These are phyloP conservation scores for Tichodroma muraria DNA, from an alignment of 2,113 vertebrate genomes.

Conservation along the genomic window DNA sequence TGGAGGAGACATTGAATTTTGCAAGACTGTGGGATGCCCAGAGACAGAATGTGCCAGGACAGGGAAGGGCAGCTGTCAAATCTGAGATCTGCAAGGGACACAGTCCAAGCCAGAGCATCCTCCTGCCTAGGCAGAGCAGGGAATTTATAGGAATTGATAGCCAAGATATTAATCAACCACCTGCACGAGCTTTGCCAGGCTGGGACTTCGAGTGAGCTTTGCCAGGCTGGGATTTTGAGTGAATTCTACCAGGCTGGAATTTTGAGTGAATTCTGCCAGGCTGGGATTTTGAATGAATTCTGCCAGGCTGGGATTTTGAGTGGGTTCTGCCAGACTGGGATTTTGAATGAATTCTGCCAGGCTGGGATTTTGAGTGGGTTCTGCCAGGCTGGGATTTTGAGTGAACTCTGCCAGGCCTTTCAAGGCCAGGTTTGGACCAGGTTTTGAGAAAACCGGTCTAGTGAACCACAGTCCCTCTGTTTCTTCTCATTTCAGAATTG, in stretches of 20 bases:
- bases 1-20: background rate
- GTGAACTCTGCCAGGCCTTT: background rate
- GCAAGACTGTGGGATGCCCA: rapidly evolving
- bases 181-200: background rate
- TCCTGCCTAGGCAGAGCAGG: background rate
- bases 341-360: background rate
- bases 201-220: background rate
- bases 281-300: background rate
- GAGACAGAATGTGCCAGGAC: background rate
- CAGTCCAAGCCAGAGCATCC: background rate
- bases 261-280: background rate
- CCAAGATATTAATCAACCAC: background rate
- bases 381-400: background rate
- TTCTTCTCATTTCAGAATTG: background rate
- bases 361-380: background rate
- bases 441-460: background rate
- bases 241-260: background rate
- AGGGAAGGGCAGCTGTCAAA: background rate
- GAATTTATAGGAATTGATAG: background rate
- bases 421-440: background rate
- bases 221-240: background rate
- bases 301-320: background rate
- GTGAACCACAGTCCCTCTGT: background rate
- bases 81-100: background rate
- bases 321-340: background rate